These are phyloP conservation scores for Drosophila sucinea DNA, from an alignment of 1,140 invertebrate species.

Conservation along the genomic window DNA sequence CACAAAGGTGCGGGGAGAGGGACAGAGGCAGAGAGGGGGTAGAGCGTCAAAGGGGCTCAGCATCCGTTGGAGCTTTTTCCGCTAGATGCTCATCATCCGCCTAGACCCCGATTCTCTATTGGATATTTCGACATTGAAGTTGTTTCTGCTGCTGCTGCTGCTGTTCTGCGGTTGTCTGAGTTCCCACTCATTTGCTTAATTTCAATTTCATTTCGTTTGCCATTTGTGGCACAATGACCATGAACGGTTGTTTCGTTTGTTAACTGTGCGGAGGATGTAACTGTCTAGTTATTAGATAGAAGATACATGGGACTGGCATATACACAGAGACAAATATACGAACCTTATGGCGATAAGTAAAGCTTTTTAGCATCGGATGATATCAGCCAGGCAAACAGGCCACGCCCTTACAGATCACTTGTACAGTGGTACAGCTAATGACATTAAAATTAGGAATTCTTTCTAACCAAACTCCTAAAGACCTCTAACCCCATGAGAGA, in stretches of 20 bases:
- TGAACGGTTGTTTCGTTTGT: constrained; percentile 53
- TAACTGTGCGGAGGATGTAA: constrained; percentile 71
- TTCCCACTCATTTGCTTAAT: constrained; percentile 81
- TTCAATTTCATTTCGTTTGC: constrained; percentile 79
- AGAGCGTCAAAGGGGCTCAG: constrained; percentile 44
- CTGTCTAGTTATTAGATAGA: constrained; percentile 53
- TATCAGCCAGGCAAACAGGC: constrained; percentile 14
- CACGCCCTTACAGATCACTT: constrained; percentile 9
- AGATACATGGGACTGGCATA: constrained; percentile 31
- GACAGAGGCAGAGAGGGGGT: not conserved
- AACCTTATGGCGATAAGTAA: constrained; percentile 32
- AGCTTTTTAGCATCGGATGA: constrained; percentile 33
- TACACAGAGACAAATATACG: constrained; percentile 15
- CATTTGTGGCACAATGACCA: constrained; percentile 81
- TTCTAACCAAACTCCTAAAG: too few species aligned
- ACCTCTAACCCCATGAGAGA: too few species aligned
- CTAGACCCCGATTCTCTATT: constrained; percentile 50
- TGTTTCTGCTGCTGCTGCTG: constrained; percentile 18
- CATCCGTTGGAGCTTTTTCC: constrained; percentile 65
- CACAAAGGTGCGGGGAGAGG: constrained; percentile 24
- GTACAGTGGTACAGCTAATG: not conserved
- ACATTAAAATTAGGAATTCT: too few species aligned
- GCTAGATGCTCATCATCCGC: constrained; percentile 76
- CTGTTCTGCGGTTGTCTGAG: constrained; percentile 50
- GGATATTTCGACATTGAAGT: constrained; percentile 53